Conservation (phyloP, 2,113 vertebrate genomes). For the Nicator chloris region DNA sequence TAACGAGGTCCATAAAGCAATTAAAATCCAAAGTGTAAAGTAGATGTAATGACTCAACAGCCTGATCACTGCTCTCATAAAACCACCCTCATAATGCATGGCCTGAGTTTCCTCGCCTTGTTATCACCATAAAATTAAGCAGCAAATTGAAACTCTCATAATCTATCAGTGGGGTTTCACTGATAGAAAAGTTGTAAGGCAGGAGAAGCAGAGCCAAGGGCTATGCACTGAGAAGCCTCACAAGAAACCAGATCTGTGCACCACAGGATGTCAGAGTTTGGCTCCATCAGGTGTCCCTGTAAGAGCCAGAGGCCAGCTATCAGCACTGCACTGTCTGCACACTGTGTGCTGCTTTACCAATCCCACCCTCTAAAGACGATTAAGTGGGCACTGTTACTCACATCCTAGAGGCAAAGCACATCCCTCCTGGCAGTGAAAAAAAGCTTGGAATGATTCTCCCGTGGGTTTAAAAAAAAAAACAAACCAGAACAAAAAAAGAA, state of each 20-base stretch:
- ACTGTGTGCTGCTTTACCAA: neutral
- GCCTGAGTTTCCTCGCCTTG: neutral
- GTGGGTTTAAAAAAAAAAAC: neutral
- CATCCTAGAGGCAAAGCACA: neutral
- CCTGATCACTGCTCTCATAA: neutral
- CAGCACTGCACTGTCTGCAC: neutral
- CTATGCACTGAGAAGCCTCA: neutral
- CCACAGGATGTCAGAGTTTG: neutral
- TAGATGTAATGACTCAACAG: slow-evolving; percentile 33
- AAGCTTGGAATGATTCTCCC: neutral
- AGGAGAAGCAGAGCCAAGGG: neutral
- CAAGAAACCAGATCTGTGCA: neutral
- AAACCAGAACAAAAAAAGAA: neutral
- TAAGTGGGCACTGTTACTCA: neutral
- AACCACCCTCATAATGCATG: neutral
- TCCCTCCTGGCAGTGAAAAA: neutral
- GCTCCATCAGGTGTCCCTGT: neutral
- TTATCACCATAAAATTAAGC: neutral
- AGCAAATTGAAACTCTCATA: neutral
- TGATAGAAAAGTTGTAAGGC: neutral
- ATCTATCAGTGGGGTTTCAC: neutral
- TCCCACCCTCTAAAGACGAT: neutral
- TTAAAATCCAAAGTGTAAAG: slow-evolving; percentile 41
- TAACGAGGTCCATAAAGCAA: slow-evolving; percentile 41
- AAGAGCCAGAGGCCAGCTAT: neutral